Percentiles rank a stretch among this genome's conserved stretches.
Conservation (phyloP, 2,113 vertebrate species). For the Philantomba maxwellii region DNA sequence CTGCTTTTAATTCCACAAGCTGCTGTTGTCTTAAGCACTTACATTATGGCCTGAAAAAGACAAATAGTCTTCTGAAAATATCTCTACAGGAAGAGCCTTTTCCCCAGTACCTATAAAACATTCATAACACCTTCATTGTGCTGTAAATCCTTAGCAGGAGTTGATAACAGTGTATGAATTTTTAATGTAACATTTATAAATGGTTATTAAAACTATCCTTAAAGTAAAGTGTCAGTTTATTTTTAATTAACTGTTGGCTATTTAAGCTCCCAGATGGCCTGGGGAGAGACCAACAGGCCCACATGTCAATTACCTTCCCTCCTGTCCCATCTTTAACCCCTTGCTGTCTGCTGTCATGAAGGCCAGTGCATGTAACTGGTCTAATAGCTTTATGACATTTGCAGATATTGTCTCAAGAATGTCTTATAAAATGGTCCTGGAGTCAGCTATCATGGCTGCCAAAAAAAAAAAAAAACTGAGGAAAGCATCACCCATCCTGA, state of each 20-base stretch:
- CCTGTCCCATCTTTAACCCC: slow-evolving; percentile 71
- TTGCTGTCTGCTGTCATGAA: background rate
- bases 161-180: slow-evolving; percentile 87
- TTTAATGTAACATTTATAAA: slow-evolving; percentile 91
- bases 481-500: background rate
- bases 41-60: slow-evolving; percentile 70
- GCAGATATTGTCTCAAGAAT: background rate
- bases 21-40: slow-evolving; percentile 56
- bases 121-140: slow-evolving; percentile 87
- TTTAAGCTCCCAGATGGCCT: slow-evolving; percentile 80
- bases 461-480: background rate
- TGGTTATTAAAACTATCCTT: slow-evolving; percentile 89
- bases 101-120: slow-evolving; percentile 84
- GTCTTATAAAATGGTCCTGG: background rate
- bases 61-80: slow-evolving; percentile 77
- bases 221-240: slow-evolving; percentile 89
- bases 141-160: slow-evolving; percentile 86
- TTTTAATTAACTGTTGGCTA: slow-evolving; percentile 88
- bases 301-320: slow-evolving; percentile 72
- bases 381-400: background rate
- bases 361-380: background rate
- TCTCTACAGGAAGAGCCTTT: slow-evolving; percentile 74
- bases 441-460: background rate
- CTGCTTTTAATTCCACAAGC: slow-evolving; percentile 40
- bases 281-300: slow-evolving; percentile 76